Base-by-base conservation (phyloP, 2,888 invertebrate species). In the Anaspis maculata region DNA sequence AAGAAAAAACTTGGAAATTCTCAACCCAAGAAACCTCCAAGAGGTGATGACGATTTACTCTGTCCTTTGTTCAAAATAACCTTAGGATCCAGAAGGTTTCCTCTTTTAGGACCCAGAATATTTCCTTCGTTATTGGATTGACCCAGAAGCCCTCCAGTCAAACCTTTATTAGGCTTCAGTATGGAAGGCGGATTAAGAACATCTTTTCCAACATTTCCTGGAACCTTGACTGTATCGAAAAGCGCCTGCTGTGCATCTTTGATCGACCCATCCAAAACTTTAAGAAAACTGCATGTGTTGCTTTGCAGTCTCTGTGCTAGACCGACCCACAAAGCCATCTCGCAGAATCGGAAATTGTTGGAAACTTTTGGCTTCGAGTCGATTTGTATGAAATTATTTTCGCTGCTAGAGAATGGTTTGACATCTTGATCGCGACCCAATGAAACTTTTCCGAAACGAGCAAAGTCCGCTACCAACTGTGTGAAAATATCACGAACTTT, bases 321-420 rank as follows among this genome's bases (percentile, higher is more conserved):
- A 38, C 76, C 77, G 2, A 76, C 73, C 81, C 80, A 81, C 4
- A 82, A 55, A 3, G 74, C 80, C 70, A 81, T 78, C 61, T 80
- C 73, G 50, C 81, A 82, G 51, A 72, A 77, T 48, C 76, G 47
- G 65, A 72, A 73, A 51, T 70, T 66, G 15, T 66, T 65, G 2
- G 60, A 58, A 1, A 69, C 32, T 38, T 64, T 61, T 9, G 75
- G 64, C 29, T 67, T 59, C 0, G 70, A 59, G 16, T 64, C 61
- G 10, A 79, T 66, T 48, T 73, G 70, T n/a, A 78, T 64, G 48
- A 70, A 78, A 23, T 70, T 68, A 37, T 70, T 70, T 9, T 63
- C 61, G 3, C 62, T 58, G 3, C 56, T 56, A 0, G 60, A 58
- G 36, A 71, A 68, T 24, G 63, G 57, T 21, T 61, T 55, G 19